Conservation (phyloP, 1,140 invertebrate species). For the Pachypsylla venusta region DNA sequence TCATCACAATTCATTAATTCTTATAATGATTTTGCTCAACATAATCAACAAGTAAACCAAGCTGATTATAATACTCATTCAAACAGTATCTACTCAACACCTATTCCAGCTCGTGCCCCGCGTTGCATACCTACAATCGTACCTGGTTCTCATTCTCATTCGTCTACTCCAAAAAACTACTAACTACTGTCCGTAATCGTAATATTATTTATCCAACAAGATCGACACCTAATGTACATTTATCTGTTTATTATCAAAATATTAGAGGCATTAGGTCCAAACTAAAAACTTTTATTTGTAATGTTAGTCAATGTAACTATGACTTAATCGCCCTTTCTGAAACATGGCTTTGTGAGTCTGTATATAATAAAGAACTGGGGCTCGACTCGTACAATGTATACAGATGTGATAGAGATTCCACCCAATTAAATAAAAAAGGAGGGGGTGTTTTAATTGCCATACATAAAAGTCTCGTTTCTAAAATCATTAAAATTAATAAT, state of each 20-base stretch:
- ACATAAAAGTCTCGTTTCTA: neutral
- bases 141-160: no score
- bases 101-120: no score
- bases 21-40: neutral
- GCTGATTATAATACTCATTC: no score
- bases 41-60: neutral
- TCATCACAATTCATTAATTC: neutral
- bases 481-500: neutral
- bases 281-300: neutral
- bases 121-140: no score
- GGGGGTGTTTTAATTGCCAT: neutral
- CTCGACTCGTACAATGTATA: neutral
- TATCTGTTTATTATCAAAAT: neutral
- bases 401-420: neutral
- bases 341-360: neutral
- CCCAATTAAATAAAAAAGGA: no score
- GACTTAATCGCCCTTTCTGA: neutral
- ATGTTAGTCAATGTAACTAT: neutral
- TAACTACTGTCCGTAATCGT: neutral
- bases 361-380: neutral
- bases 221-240: neutral
- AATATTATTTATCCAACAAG: neutral
- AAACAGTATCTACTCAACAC: no score
- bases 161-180: no score
- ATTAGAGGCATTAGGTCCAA: neutral